phyloP scores from a whole-genome alignment of 2,888 invertebrate genomes.

The Parnassius mnemosyne region DNA sequence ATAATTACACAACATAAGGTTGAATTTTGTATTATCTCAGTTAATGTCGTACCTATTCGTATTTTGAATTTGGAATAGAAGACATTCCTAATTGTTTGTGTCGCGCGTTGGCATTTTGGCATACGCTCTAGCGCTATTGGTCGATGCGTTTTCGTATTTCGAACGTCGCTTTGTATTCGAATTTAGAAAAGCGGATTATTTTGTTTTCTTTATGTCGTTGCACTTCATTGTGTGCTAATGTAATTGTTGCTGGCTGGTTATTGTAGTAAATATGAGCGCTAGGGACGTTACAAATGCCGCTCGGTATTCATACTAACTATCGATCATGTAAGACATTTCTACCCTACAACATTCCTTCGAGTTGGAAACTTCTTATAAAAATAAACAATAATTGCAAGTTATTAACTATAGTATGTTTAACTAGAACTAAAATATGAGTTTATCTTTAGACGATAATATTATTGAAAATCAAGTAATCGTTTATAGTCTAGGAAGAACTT shows the following conservation, averaged over 20 bases:
- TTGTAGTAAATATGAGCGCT: constrained; percentile 46
- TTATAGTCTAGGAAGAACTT: too few relatives aligned
- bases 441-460: too few relatives aligned
- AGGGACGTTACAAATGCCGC: constrained; percentile 25
- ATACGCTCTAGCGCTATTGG: constrained; percentile 68
- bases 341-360: constrained; percentile 12
- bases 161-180: constrained; percentile 72
- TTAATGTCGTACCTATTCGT: constrained; percentile 30
- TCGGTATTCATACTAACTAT: constrained; percentile 20
- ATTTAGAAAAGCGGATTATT: constrained; percentile 69
- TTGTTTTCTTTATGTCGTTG: constrained; percentile 67
- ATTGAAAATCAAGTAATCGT: too few relatives aligned
- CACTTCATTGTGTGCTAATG: constrained; percentile 74
- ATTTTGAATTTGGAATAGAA: constrained; percentile 69
- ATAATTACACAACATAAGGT: constrained; percentile 4
- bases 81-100: constrained; percentile 73
- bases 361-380: constrained; percentile 15
- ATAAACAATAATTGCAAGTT: constrained; percentile 8
- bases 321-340: constrained; percentile 21
- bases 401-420: neutral
- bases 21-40: constrained; percentile 40
- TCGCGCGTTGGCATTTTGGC: constrained; percentile 68
- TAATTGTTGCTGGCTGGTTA: constrained; percentile 68
- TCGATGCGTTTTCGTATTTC: constrained; percentile 70
- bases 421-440: too few relatives aligned